Conservation (phyloP, 2,113 vertebrate species). For the Panthera tigris region DNA sequence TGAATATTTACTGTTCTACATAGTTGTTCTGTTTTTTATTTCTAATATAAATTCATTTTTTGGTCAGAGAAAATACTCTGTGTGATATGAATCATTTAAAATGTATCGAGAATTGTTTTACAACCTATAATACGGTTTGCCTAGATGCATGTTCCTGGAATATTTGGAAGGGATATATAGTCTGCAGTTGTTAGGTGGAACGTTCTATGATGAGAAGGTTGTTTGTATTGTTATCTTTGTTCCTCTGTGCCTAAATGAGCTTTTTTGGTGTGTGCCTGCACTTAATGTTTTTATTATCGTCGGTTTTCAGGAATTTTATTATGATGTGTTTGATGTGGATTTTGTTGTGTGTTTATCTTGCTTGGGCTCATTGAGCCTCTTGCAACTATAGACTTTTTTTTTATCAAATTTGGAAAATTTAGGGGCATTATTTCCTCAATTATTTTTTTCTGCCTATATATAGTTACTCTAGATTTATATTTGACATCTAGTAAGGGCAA, state of each 20-base stretch:
- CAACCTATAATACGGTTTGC: background rate
- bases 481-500: background rate
- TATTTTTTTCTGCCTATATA: background rate
- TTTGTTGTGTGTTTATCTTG: background rate
- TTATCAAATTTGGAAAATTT: constrained; percentile 20
- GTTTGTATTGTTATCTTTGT: background rate
- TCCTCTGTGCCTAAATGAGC: background rate
- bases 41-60: constrained; percentile 26
- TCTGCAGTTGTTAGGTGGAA: background rate
- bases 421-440: background rate
- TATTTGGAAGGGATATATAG: background rate
- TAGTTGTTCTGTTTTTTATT: background rate
- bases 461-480: background rate
- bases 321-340: background rate
- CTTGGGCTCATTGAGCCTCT: background rate
- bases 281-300: background rate
- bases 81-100: background rate
- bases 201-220: background rate
- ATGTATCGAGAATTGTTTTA: background rate
- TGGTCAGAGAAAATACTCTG: background rate
- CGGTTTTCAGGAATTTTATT: background rate
- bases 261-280: background rate
- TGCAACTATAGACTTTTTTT: background rate
- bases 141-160: background rate
- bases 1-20: background rate